phyloP scores from a whole-genome alignment of 2,113 vertebrate genomes.

The Ameiurus melas region DNA sequence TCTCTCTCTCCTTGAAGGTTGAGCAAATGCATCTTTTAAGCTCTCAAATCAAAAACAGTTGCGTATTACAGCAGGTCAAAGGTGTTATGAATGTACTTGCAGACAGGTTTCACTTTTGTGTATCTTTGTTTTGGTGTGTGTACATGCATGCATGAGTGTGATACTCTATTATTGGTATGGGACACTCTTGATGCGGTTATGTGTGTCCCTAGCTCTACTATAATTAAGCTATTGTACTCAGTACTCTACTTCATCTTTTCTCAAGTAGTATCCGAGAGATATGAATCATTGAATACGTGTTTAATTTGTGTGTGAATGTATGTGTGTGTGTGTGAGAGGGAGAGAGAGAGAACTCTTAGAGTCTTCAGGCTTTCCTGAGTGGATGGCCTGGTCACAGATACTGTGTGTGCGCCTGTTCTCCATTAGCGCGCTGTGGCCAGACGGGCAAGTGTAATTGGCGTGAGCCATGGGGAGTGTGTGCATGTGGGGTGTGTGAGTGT shows the following conservation, averaged over 20 bases:
- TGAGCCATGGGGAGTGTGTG: constrained; percentile 48
- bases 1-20: constrained; percentile 21
- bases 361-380: constrained; percentile 41
- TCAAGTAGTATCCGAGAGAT: constrained; percentile 6
- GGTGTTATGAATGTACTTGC: constrained; percentile 17
- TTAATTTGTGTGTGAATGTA: constrained; percentile 6
- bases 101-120: constrained; percentile 2
- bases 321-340: background rate
- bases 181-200: background rate
- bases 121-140: constrained; percentile 8
- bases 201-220: background rate
- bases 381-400: constrained; percentile 19
- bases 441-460: constrained; percentile 41
- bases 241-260: constrained; percentile 9
- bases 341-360: background rate
- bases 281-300: background rate
- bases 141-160: background rate
- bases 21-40: constrained; percentile 40
- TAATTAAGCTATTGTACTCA: background rate
- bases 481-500: constrained; percentile 33
- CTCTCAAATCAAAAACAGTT: background rate
- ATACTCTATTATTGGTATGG: constrained; percentile 11
- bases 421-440: constrained; percentile 41
- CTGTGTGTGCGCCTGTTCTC: constrained; percentile 38
- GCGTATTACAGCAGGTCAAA: constrained; percentile 6